Percentiles rank a stretch among this genome's conserved stretches.
Conservation (phyloP, 2,888 invertebrate genomes). For the Heliconius ethilla region DNA sequence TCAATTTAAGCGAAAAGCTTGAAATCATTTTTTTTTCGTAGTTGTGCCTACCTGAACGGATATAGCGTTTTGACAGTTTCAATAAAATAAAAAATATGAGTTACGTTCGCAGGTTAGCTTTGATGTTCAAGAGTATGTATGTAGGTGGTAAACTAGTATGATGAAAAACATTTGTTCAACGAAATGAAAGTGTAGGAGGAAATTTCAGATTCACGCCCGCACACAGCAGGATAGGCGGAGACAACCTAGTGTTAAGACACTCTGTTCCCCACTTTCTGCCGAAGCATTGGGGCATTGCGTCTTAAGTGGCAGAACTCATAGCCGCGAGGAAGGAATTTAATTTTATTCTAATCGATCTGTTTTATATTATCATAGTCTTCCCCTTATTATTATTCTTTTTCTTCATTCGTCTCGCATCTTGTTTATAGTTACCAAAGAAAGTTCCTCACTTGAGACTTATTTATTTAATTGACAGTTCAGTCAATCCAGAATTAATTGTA, state of each 20-base stretch:
- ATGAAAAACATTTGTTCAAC: not conserved
- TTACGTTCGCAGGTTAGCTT: not conserved
- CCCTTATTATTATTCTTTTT: not conserved
- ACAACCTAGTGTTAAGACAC: no score
- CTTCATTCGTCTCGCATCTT: no score
- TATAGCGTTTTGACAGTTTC: slow-evolving; percentile 14
- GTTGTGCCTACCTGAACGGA: not conserved
- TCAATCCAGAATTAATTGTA: no score
- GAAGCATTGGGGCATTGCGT: no score
- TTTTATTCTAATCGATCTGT: not conserved
- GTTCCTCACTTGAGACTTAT: no score
- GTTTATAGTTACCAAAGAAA: no score
- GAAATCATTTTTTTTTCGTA: not conserved
- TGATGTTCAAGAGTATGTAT: not conserved
- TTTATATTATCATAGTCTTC: not conserved
- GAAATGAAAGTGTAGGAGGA: not conserved
- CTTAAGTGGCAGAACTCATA: no score
- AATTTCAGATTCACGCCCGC: no score
- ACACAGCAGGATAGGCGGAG: no score
- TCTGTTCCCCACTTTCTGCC: no score
- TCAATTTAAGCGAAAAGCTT: not conserved
- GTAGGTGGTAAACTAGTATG: not conserved
- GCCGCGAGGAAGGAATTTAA: not conserved
- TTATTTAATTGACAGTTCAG: no score
- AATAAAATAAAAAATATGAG: not conserved